Evolutionary conservation across 2,888 invertebrate species (phyloP).

Genomic region (Drosophila gaucha): DNA sequence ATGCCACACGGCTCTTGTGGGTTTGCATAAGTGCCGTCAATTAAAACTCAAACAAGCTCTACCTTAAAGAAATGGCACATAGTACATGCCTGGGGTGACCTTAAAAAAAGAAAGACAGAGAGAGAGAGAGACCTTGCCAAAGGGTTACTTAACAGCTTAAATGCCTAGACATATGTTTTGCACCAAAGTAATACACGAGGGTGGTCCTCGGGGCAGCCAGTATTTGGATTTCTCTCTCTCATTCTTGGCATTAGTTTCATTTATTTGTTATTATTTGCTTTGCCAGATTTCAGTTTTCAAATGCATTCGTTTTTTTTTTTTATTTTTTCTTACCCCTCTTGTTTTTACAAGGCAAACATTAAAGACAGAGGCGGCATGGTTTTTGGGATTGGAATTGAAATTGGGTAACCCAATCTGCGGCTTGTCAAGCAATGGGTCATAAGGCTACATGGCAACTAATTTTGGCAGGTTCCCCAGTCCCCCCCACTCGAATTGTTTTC

Average conservation of each 20-base stretch:
- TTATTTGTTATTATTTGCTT: conserved; percentile 72
- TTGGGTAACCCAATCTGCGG: conserved; percentile 72
- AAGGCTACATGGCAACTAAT: conserved; percentile 71
- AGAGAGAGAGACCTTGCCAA: conserved; percentile 33
- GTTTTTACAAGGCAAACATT: conserved; percentile 52
- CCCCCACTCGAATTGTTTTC: conserved; percentile 5
- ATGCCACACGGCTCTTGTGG: conserved; percentile 55
- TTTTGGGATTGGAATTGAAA: conserved; percentile 29
- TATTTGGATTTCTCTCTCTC: conserved; percentile 14
- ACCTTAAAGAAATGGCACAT: conserved; percentile 57
- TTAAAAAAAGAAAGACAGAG: neutral
- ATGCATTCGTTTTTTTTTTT: conserved; percentile 47
- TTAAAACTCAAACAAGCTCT: conserved; percentile 45
- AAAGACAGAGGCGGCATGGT: conserved; percentile 58
- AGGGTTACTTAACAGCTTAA: conserved; percentile 70
- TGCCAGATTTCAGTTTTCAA: conserved; percentile 63
- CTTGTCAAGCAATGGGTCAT: conserved; percentile 70
- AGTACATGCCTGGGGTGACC: conserved; percentile 33
- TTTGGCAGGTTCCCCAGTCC: conserved; percentile 56
- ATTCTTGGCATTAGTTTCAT: conserved; percentile 66
- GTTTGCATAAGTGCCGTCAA: conserved; percentile 64
- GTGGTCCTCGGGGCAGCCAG: conserved; percentile 49
- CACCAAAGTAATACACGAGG: conserved; percentile 38
- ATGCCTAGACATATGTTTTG: conserved; percentile 63
- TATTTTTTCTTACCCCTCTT: conserved; percentile 3